Evolutionary conservation across 2,888 invertebrate genomes (phyloP).

Genomic region (Rotaria macrura): DNA sequence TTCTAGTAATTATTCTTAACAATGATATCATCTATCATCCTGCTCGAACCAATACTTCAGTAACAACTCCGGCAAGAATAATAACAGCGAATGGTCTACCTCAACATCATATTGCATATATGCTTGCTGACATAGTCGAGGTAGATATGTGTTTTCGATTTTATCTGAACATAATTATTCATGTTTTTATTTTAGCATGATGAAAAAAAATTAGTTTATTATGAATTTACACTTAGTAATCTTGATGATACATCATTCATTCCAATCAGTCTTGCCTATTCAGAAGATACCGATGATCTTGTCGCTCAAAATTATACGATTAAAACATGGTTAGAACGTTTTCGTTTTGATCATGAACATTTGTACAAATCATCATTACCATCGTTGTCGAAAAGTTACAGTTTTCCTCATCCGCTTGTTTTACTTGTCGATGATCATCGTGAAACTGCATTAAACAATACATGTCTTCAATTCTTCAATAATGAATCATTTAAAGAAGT

Average conservation of each 20-base stretch:
- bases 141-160: not conserved
- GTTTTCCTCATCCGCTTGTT: not conserved
- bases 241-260: constrained; percentile 6
- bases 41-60: not conserved
- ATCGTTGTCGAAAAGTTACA: not conserved
- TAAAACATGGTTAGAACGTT: not conserved
- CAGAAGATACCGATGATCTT: not conserved
- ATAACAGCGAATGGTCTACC: not conserved
- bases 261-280: not conserved
- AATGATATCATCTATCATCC: not conserved
- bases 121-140: not conserved
- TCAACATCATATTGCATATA: not conserved
- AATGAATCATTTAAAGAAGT: constrained; percentile 5
- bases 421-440: not conserved
- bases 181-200: not conserved
- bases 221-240: not conserved
- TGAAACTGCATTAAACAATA: not conserved
- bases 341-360: constrained; percentile 5
- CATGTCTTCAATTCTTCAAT: not conserved
- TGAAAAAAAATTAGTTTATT: not conserved
- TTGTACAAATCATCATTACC: constrained; percentile 1
- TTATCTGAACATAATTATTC: not conserved
- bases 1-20: not conserved
- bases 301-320: not conserved
- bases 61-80: not conserved